phyloP scores from a whole-genome alignment of 1,140 invertebrate species.

The Dendroctonus ponderosae region DNA sequence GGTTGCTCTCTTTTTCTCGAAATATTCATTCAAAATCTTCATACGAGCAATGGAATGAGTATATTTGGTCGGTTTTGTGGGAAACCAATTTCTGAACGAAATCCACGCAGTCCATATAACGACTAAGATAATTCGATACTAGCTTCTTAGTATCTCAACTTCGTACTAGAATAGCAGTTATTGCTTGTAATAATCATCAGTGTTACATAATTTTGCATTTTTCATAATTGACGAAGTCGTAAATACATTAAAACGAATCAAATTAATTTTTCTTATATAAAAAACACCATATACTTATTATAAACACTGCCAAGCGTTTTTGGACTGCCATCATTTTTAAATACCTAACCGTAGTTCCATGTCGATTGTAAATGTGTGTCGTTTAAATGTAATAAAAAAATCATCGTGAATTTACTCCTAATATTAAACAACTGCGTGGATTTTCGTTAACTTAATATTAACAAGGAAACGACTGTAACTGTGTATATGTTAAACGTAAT shows the following conservation, averaged over 20 bases:
- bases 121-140: background rate
- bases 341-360: slow-evolving; percentile 38
- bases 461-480: slow-evolving; percentile 39
- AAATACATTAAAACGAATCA: too few relatives aligned
- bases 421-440: slow-evolving; percentile 40
- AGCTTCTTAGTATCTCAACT: slow-evolving; percentile 9
- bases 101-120: slow-evolving; percentile 31
- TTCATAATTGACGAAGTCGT: background rate
- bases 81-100: background rate
- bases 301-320: slow-evolving; percentile 48
- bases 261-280: too few relatives aligned
- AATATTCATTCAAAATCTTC: slow-evolving; percentile 1
- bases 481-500: slow-evolving; percentile 19
- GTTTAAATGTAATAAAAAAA: slow-evolving; percentile 30
- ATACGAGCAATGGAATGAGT: too few relatives aligned
- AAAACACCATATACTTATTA: slow-evolving; percentile 20
- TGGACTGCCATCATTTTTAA: slow-evolving; percentile 45
- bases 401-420: slow-evolving; percentile 29
- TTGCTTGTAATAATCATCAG: slow-evolving; percentile 3
- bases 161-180: slow-evolving; percentile 12
- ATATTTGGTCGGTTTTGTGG: slow-evolving; percentile 15
- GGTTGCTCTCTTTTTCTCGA: slow-evolving; percentile 20
- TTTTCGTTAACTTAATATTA: slow-evolving; percentile 30
- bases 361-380: slow-evolving; percentile 19
- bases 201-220: background rate